A percentile compares a stretch with the other conserved stretches of the same genome.
phyloP scores from a whole-genome alignment of 2,888 invertebrate species.

The Prosapia bicincta region DNA sequence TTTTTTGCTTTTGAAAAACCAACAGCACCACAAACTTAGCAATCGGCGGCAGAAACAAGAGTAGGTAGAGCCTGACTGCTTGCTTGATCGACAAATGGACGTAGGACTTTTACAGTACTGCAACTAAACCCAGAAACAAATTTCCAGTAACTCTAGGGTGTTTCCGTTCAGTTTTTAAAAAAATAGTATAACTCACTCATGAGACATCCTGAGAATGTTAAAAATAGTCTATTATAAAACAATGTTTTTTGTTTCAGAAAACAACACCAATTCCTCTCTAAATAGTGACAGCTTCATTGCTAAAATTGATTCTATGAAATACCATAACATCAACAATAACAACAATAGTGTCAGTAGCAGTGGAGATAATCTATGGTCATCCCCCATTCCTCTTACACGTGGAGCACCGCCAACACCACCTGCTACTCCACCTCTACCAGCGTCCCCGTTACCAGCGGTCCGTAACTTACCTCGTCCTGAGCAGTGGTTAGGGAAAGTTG shows the following conservation, averaged over 20 bases:
- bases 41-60: too few species aligned
- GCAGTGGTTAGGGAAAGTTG: conserved; percentile 70
- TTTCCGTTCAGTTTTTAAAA: too few species aligned
- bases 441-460: conserved; percentile 31
- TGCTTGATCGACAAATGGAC: too few species aligned
- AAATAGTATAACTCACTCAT: too few species aligned
- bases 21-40: too few species aligned
- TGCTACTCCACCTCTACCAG: conserved; percentile 38
- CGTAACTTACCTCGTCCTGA: conserved; percentile 68
- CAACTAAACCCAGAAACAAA: too few species aligned
- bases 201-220: too few species aligned
- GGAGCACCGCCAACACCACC: conserved; percentile 41
- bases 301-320: conserved; percentile 30
- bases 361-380: conserved; percentile 1
- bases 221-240: too few species aligned
- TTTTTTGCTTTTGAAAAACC: too few species aligned
- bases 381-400: conserved; percentile 10
- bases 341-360: conserved; percentile 13
- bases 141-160: too few species aligned
- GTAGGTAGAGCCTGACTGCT: too few species aligned
- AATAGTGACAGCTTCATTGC: conserved; percentile 33
- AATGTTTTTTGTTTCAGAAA: conserved; percentile 10
- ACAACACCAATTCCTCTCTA: conserved; percentile 6
- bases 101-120: too few species aligned
- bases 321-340: conserved; percentile 25